Evolutionary conservation across 2,113 vertebrate genomes (phyloP).

Genomic region (Equus quagga): DNA sequence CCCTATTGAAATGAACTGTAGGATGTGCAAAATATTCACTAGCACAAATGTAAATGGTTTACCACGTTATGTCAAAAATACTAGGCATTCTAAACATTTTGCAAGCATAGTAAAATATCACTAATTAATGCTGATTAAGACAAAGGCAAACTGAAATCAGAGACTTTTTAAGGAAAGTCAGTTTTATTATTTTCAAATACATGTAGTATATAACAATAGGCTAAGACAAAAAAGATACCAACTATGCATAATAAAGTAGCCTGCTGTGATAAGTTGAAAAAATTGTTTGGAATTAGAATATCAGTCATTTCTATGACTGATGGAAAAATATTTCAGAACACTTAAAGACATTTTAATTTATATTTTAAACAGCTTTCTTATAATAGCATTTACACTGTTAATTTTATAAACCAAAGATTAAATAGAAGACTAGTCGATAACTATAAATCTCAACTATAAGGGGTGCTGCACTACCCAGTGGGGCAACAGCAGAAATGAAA

Average conservation of each 20-base stretch:
- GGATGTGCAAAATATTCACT: background rate
- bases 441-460: background rate
- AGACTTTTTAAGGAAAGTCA: conserved; percentile 25
- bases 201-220: background rate
- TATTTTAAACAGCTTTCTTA: conserved; percentile 32
- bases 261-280: background rate
- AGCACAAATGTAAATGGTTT: background rate
- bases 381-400: background rate
- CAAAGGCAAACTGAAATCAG: background rate
- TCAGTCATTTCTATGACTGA: background rate
- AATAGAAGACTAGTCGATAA: conserved; percentile 1
- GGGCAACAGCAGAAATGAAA: background rate
- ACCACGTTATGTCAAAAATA: conserved; percentile 4
- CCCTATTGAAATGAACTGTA: background rate
- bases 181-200: conserved; percentile 38
- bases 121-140: conserved; percentile 31
- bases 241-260: background rate
- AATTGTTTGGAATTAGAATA: background rate
- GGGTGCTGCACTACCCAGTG: background rate
- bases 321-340: background rate
- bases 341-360: background rate
- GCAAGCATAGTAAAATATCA: background rate
- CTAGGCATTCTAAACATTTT: background rate
- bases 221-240: background rate
- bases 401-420: conserved; percentile 26